Conservation (phyloP, 2,113 vertebrate species). For the Eublepharis macularius region DNA sequence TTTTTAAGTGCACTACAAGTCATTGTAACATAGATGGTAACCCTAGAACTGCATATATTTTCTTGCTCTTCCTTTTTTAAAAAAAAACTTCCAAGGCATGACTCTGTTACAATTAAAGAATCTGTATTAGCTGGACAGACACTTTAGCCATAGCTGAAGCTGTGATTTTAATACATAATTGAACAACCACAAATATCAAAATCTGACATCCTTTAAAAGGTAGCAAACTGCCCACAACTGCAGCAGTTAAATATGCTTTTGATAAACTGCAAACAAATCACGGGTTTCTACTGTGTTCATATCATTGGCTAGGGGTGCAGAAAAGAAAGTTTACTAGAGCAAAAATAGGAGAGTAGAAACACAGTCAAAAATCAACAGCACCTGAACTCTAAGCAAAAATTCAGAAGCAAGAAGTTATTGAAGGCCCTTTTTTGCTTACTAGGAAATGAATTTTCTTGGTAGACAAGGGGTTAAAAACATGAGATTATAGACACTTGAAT, state of each 20-base stretch:
- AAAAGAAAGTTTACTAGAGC: conserved; percentile 20
- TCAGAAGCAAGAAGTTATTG: conserved; percentile 24
- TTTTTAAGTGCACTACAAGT: too few relatives aligned
- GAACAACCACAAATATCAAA: background rate
- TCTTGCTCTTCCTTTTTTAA: background rate
- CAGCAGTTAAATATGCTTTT: background rate
- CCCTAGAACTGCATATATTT: too few relatives aligned
- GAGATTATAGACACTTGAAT: conserved; percentile 37
- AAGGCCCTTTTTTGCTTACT: conserved; percentile 16
- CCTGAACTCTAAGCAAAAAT: background rate
- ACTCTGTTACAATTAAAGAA: too few relatives aligned
- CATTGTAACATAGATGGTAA: too few relatives aligned
- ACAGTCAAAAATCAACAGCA: background rate
- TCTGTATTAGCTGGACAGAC: background rate
- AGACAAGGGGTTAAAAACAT: conserved; percentile 29
- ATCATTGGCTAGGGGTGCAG: conserved; percentile 9
- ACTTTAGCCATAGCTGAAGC: background rate
- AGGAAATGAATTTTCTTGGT: conserved; percentile 27
- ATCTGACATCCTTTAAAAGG: background rate
- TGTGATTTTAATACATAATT: background rate
- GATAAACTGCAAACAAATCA: background rate
- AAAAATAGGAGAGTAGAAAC: background rate
- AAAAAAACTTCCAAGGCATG: background rate
- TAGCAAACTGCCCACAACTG: background rate
- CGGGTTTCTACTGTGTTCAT: conserved; percentile 18